A percentile compares a stretch with the other conserved stretches of the same genome.
Conservation (phyloP, 1,140 invertebrate species). For the Lordiphosa clarofinis region DNA sequence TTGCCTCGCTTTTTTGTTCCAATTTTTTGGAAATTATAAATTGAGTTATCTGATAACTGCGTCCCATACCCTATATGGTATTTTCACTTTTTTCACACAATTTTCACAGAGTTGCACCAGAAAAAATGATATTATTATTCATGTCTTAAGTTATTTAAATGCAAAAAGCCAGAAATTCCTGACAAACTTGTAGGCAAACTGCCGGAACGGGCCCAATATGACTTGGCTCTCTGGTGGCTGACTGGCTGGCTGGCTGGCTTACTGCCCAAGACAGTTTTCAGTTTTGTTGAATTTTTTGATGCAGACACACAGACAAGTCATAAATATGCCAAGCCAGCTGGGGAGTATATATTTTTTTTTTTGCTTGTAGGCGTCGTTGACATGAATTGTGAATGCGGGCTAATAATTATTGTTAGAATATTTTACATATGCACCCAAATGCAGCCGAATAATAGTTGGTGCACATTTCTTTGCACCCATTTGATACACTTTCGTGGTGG, state of each 20-base stretch:
- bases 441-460: conserved; percentile 6
- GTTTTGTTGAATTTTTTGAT: conserved; percentile 24
- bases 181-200: conserved; percentile 61
- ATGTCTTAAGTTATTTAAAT: conserved; percentile 50
- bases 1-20: too few species aligned
- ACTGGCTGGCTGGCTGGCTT: conserved; percentile 28
- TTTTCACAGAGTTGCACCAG: conserved; percentile 30
- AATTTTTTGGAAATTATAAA: too few species aligned
- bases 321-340: conserved; percentile 48
- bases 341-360: conserved; percentile 6
- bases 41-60: neutral
- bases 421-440: conserved; percentile 5
- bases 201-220: conserved; percentile 46
- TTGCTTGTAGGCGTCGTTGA: conserved; percentile 43
- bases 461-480: conserved; percentile 20
- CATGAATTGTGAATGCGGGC: conserved; percentile 16
- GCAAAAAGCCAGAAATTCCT: conserved; percentile 66
- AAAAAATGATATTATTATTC: conserved; percentile 29
- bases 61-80: conserved; percentile 7
- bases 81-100: conserved; percentile 50
- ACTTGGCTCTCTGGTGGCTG: conserved; percentile 14
- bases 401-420: conserved; percentile 48
- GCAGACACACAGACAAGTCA: conserved; percentile 37
- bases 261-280: conserved; percentile 47
- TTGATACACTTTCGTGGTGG: conserved; percentile 40